Evolutionary conservation across 2,888 invertebrate genomes (phyloP).

Genomic region (Stegana nigrithorax): DNA sequence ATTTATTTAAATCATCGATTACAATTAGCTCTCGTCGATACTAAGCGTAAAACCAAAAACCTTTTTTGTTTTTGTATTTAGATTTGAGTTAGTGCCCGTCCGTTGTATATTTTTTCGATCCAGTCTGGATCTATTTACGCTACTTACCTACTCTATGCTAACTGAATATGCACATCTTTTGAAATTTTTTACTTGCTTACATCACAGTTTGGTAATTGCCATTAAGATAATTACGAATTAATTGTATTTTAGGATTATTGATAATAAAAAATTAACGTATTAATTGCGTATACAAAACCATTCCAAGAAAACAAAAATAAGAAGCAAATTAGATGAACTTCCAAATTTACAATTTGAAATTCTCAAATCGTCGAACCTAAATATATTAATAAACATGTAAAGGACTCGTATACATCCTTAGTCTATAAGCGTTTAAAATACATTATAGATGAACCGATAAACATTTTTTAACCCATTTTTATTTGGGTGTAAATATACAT

Average conservation of each 20-base stretch:
- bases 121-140: too few species aligned
- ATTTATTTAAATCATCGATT: conserved; percentile 23
- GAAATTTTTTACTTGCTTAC: conserved; percentile 19
- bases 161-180: too few species aligned
- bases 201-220: conserved; percentile 27
- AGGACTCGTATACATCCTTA: conserved; percentile 33
- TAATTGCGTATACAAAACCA: conserved; percentile 43
- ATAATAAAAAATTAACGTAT: conserved; percentile 61
- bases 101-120: conserved; percentile 30
- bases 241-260: conserved; percentile 60
- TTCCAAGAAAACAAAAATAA: conserved; percentile 25
- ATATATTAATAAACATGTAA: neutral
- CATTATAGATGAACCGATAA: conserved; percentile 17
- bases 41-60: conserved; percentile 21
- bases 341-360: neutral
- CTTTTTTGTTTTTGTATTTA: conserved; percentile 15
- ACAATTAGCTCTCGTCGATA: conserved; percentile 3
- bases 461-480: conserved; percentile 31
- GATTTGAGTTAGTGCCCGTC: conserved; percentile 26
- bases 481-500: conserved; percentile 50
- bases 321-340: conserved; percentile 23
- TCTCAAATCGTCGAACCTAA: neutral
- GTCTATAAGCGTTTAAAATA: conserved; percentile 42
- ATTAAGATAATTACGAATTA: neutral
- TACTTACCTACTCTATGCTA: too few species aligned